Evolutionary conservation across 2,888 invertebrate species (phyloP), one percentile per base, ranked within the genome.

Genomic region (Acrocera orbiculus): DNA sequence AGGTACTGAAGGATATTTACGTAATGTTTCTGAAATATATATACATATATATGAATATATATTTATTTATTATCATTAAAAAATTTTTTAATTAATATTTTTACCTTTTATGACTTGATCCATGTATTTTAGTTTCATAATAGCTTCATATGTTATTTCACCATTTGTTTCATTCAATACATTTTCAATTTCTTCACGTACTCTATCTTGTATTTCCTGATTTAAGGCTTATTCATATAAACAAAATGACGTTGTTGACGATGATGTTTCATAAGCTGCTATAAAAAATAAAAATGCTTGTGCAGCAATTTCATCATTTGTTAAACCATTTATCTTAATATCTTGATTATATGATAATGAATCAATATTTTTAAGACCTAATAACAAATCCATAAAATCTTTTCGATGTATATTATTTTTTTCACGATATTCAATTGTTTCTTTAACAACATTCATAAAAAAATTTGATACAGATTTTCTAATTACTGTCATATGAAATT

Each of bases 1-100:
- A 0, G 67, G 58, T 46, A 68, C 49, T 0, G 69, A 64, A 3
- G 70, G 67, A 42, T 69, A 61, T 36, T 64, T 61, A 7, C 70
- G 58, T 49, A 70, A 59, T 2, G 67, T 66, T 53, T 70, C 71
- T 68, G 16, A 0, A 35, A 47, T 43, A 20, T 7, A 19, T 7
- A 5, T 2, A 9, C 4, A 10, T 22, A 10, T 22, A 22, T 7
- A 9, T 22, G 4, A 22, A 9, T 3, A 7, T 9, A 22, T 7
- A n/a, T 22, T 22, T 5, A 22, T 9, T 22, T 9, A 7, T 22
- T 4, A 25, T 11, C 16, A 24, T 16, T 17, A 15, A 16, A 16
- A 23, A 24, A 13, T 31, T 16, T 25, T 17, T n/a, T 13, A n/a
- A 25, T 13, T 7, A 22, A 9, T 10, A 17, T 4, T 15, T 17